These are phyloP conservation scores for Phaonia tiefii DNA, from an alignment of 2,888 invertebrate species.

Conservation along the genomic window DNA sequence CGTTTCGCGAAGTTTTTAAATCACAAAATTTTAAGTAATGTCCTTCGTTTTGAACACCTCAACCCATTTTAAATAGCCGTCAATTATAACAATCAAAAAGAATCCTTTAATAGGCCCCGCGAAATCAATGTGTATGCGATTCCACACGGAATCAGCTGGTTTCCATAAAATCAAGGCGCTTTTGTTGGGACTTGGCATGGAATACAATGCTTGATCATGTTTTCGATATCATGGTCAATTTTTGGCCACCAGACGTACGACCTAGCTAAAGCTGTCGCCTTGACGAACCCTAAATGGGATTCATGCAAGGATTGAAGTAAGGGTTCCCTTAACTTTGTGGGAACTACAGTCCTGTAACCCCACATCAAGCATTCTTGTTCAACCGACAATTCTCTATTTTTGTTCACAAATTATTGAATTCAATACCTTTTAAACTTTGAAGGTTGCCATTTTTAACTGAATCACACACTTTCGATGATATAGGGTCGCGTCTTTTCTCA, in stretches of 20 bases:
- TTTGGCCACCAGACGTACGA: conserved; percentile 65
- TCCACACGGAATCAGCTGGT: too few species aligned
- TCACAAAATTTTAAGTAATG: conserved; percentile 55
- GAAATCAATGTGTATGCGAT: too few species aligned
- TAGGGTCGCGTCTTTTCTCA: conserved; percentile 13
- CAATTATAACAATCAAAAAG: conserved; percentile 58
- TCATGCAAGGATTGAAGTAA: conserved; percentile 4
- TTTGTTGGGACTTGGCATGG: conserved; percentile 63
- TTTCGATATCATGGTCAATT: conserved; percentile 56
- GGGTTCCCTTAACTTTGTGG: not conserved
- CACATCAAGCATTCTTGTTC: conserved; percentile 56
- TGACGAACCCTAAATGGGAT: conserved; percentile 41
- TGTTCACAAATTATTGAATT: conserved; percentile 51
- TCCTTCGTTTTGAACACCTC: conserved; percentile 66
- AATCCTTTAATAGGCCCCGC: conserved; percentile 57
- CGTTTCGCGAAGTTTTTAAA: conserved; percentile 49
- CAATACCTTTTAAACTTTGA: not conserved
- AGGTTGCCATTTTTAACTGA: conserved; percentile 3
- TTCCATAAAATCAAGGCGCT: conserved; percentile 56
- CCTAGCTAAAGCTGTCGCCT: conserved; percentile 56
- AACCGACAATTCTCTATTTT: conserved; percentile 70
- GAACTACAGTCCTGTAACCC: too few species aligned
- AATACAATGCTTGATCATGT: conserved; percentile 48
- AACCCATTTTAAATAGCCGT: conserved; percentile 64
- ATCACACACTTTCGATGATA: conserved; percentile 18